Evolutionary conservation across 2,797 vertebrate genomes (phyloP), one percentile per base, ranked within the genome.

Genomic region (Erethizon dorsatum): DNA sequence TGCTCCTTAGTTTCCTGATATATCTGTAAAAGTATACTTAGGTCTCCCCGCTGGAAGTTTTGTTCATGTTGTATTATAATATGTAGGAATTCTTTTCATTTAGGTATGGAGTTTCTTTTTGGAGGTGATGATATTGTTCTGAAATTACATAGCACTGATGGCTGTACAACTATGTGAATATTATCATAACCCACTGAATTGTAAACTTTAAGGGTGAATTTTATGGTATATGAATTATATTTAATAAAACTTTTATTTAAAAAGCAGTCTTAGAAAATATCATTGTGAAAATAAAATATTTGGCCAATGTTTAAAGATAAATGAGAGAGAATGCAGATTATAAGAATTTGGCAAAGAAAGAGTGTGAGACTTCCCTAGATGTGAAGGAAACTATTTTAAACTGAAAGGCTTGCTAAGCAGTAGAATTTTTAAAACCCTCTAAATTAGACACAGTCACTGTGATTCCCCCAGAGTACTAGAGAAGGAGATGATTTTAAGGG

Each of bases 181-280:
- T 83, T 83, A 92, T 33, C 54, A 59, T 95, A 94, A 94, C 11
- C 33, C 18, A 73, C 75, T 37, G 59, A 85, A 91, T 91, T 95
- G 22, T 92, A 73, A 10, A 57, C 41, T 71, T 95, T 47, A 59
- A 89, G 61, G 37, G 17, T 79, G 24, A 78, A 87, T 83, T 90
- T 78, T 83, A 86, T 77, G 52, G 17, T 79, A 33, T 47, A 24
- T 54, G 61, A 83, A 22, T 92, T 87, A 54, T 61, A 84, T 47
- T 14, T 90, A 85, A 31, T 69, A 79, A 93, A 90, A 28, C 54
- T 83, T 5, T 24, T 88, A 45, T 80, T 78, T 83, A 78, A 45
- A 90, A 86, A 90, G 11, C 45, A 8, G 12, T 71, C 14, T 91
- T 47, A 22, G 41, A 83, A 82, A 22, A 50, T 90, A 63, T 78